Evolutionary conservation across 2,113 vertebrate species (phyloP), one percentile per base, ranked within the genome.

Genomic region (Triplophysa tibetana): DNA sequence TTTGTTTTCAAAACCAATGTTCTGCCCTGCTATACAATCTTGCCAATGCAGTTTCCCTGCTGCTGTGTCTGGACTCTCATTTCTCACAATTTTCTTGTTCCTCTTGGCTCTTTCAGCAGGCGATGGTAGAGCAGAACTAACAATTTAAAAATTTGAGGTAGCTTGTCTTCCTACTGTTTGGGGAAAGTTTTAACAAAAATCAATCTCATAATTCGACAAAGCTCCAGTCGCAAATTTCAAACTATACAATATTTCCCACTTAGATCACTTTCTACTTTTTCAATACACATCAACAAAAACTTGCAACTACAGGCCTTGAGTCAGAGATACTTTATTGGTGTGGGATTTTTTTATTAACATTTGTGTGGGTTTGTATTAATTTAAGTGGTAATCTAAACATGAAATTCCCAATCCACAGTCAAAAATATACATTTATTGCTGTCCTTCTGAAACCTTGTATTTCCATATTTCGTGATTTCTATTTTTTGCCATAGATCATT

Each of bases 1-100:
- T 74, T 80, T 80, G 79, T 75, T 80, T 80, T 80, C 79, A 74
- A 66, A 62, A 80, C 70, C 62, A 75, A 80, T 80, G 79, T 80
- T 75, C 79, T 80, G 61, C 54, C 70, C 61, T 80, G 61, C 61
- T n/a, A 66, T 70, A 60, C 45, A 76, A 52, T 76, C 24, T 65
- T 24, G 38, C 41, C 16, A 11, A 65, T 45, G 60, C 1, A 9
- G 79, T 68, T 58, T 74, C 50, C 70, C 74, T 73, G 21, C 62
- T 56, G 21, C 33, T 68, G 23, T 75, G 56, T 75, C 70, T 48
- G 23, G 54, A 26, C 48, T 29, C 62, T 75, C 63, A 60, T 76
- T 76, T 76, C 58, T 52, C 72, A 75, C 54, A 38, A 60, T 81
- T 81, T 56, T 38, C 19, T 19, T 23, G 14, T 62, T 66, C 16